A percentile compares a stretch with the other conserved stretches of the same genome.
Evolutionary conservation across 2,797 vertebrate species (phyloP).

Genomic region (Cottoperca gobio): DNA sequence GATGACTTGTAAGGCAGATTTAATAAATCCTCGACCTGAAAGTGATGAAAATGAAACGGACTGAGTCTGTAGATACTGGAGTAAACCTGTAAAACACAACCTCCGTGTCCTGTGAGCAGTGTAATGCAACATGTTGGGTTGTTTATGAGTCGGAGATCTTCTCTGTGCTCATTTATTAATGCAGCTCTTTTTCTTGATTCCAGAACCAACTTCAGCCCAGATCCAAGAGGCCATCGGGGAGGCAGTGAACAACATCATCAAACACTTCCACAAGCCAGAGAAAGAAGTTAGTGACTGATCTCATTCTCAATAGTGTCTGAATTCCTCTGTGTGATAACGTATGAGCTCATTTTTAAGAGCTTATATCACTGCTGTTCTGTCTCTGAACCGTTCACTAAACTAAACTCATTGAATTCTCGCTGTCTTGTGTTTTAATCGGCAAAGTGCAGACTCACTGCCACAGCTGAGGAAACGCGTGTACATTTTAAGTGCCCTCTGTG

Average conservation of each 20-base stretch:
- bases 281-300: constrained; percentile 89
- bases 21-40: too few species aligned
- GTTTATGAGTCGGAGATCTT: neutral
- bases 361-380: neutral
- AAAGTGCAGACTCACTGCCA: neutral
- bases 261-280: constrained; percentile 96
- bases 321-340: neutral
- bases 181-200: constrained; percentile 5
- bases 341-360: neutral
- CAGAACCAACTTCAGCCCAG: constrained; percentile 91
- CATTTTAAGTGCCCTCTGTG: constrained; percentile 10
- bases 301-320: neutral
- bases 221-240: constrained; percentile 95
- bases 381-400: neutral
- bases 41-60: neutral
- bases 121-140: neutral
- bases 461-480: neutral
- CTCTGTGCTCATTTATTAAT: neutral
- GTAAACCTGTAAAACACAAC: neutral
- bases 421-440: neutral
- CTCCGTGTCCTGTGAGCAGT: neutral
- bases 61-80: neutral
- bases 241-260: constrained; percentile 94
- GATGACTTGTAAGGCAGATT: too few species aligned
- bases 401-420: neutral